Conservation (phyloP, 2,888 invertebrate genomes). For the Cartodere bifasciata region DNA sequence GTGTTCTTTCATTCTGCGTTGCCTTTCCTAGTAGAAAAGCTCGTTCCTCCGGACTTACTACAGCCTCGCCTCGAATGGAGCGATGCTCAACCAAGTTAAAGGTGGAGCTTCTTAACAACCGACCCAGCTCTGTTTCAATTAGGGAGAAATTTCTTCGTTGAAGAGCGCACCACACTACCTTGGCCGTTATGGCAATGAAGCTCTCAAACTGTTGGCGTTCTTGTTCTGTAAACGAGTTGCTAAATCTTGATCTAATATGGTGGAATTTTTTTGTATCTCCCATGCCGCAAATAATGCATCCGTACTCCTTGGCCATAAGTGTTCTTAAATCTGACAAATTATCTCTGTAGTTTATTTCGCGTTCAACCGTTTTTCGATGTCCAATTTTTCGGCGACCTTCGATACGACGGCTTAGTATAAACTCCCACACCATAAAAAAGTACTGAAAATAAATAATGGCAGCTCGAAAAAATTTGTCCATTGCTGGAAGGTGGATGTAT, state of each 20-base stretch:
- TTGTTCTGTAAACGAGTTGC: conserved; percentile 48
- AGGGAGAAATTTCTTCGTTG: conserved; percentile 44
- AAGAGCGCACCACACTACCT: conserved; percentile 52
- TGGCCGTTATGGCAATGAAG: conserved; percentile 43
- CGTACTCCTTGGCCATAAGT: conserved; percentile 48
- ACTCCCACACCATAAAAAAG: conserved; percentile 41
- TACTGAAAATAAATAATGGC: conserved; percentile 49
- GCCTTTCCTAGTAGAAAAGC: conserved; percentile 42
- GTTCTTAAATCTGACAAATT: conserved; percentile 46
- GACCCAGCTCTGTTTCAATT: conserved; percentile 50
- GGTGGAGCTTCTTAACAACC: conserved; percentile 45
- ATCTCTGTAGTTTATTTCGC: too few species aligned
- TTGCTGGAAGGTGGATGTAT: conserved; percentile 43
- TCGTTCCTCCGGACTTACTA: conserved; percentile 33
- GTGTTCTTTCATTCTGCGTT: conserved; percentile 40
- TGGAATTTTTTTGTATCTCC: conserved; percentile 43
- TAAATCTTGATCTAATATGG: conserved; percentile 44
- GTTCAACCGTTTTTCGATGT: too few species aligned
- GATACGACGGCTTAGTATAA: background rate
- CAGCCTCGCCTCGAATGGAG: conserved; percentile 32
- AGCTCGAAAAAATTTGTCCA: conserved; percentile 50
- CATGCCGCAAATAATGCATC: conserved; percentile 43
- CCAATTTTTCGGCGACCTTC: too few species aligned
- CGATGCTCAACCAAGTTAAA: conserved; percentile 44
- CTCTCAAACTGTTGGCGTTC: conserved; percentile 49